Evolutionary conservation across 2,797 vertebrate species (phyloP).

Genomic region (Alca torda): DNA sequence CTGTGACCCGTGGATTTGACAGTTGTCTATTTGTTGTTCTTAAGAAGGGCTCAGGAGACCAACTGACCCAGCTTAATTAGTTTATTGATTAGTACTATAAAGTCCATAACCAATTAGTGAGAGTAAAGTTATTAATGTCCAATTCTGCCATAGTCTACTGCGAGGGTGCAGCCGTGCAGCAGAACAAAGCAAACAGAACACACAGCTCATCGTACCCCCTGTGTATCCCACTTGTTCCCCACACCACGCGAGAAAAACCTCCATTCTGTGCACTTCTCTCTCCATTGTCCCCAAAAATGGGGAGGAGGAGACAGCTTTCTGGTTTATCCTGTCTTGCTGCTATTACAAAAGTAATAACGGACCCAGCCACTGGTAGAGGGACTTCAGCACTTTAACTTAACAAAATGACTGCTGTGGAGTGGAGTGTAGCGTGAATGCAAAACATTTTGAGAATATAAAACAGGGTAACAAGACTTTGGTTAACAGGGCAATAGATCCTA

Average conservation of each 20-base stretch:
- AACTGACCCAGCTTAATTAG: slow-evolving; percentile 53
- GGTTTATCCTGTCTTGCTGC: neutral
- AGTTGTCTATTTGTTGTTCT: neutral
- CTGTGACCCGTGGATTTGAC: neutral
- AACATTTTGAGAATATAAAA: neutral
- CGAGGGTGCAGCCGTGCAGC: neutral
- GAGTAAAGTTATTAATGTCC: slow-evolving; percentile 58
- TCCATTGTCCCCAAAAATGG: neutral
- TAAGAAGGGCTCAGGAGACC: slow-evolving; percentile 35
- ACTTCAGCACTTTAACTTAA: neutral
- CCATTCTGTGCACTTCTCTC: neutral
- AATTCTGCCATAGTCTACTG: neutral
- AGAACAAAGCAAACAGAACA: neutral
- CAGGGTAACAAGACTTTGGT: neutral
- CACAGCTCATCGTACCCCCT: accelerated
- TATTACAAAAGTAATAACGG: neutral
- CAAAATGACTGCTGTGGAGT: neutral
- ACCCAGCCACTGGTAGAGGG: neutral
- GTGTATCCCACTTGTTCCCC: neutral
- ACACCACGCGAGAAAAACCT: neutral
- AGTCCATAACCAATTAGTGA: slow-evolving; percentile 66
- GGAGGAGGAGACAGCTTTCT: neutral
- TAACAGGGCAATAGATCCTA: neutral
- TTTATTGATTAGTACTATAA: slow-evolving; percentile 61
- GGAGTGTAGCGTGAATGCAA: neutral